A percentile compares a stretch with the other conserved stretches of the same genome.
Conservation (phyloP, 2,888 invertebrate species). For the Diplazon laetatorius region DNA sequence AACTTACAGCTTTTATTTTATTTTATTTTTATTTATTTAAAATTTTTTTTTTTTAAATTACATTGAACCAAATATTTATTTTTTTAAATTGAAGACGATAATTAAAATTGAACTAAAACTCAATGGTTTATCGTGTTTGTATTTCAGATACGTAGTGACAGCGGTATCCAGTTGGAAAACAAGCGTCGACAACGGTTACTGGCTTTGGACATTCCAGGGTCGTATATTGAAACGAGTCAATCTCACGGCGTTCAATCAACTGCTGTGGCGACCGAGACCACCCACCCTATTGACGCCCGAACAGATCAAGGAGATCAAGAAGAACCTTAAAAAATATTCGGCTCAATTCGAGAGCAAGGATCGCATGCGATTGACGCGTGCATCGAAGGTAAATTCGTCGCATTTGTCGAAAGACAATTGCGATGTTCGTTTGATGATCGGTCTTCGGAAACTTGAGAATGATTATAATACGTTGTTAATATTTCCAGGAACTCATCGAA, state of each 20-base stretch:
- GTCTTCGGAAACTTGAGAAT: neutral
- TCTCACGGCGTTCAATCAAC: constrained; percentile 96
- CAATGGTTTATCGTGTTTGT: neutral
- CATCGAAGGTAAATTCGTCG: constrained; percentile 88
- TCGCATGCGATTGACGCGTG: constrained; percentile 94
- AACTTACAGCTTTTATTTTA: too few species aligned
- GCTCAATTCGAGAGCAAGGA: constrained; percentile 98
- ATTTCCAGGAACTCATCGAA: constrained; percentile 92
- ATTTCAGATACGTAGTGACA: constrained; percentile 91
- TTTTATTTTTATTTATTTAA: neutral
- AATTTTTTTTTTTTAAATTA: too few species aligned
- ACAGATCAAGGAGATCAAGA: constrained; percentile 97
- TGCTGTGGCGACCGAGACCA: constrained; percentile 98
- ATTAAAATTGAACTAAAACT: neutral
- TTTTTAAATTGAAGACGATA: too few species aligned
- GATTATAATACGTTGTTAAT: neutral
- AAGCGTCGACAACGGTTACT: constrained; percentile 95
- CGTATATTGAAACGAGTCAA: constrained; percentile 91
- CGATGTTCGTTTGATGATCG: neutral
- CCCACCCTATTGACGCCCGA: constrained; percentile 91
- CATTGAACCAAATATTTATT: neutral
- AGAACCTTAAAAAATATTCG: constrained; percentile 98
- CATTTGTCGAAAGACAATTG: neutral
- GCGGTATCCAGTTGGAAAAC: constrained; percentile 98
- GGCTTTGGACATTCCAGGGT: constrained; percentile 99